These are phyloP conservation scores for Chrysodeixis includens DNA, from an alignment of 2,888 invertebrate species.

Conservation along the genomic window DNA sequence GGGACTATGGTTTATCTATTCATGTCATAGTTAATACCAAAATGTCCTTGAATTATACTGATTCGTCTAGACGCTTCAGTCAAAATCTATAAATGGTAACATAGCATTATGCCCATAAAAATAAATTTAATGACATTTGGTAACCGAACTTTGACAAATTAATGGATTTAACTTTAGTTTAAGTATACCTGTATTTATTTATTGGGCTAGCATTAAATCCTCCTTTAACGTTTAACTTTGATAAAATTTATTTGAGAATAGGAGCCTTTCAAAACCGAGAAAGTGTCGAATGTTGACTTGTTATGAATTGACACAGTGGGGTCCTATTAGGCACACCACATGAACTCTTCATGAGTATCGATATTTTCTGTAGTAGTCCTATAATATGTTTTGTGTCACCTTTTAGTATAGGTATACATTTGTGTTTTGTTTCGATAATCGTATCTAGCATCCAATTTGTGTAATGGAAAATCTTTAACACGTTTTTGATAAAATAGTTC, in stretches of 20 bases:
- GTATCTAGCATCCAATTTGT: neutral
- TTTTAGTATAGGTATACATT: no score
- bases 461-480: neutral
- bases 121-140: conserved; percentile 6
- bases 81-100: conserved; percentile 4
- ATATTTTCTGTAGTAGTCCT: neutral
- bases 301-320: neutral
- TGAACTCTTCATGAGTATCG: neutral
- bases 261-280: neutral
- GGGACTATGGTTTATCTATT: neutral
- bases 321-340: neutral
- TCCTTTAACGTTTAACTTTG: neutral
- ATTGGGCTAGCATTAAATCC: neutral
- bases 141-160: conserved; percentile 11
- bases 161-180: neutral
- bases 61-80: conserved; percentile 30
- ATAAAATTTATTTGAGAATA: neutral
- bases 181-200: neutral
- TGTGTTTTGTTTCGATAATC: no score
- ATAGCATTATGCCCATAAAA: conserved; percentile 12
- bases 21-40: neutral
- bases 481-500: neutral
- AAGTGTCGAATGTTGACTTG: neutral
- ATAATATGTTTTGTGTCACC: no score
- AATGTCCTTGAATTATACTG: conserved; percentile 8